phyloP scores from a whole-genome alignment of 2,113 vertebrate species.

The Ptyas mucosa region DNA sequence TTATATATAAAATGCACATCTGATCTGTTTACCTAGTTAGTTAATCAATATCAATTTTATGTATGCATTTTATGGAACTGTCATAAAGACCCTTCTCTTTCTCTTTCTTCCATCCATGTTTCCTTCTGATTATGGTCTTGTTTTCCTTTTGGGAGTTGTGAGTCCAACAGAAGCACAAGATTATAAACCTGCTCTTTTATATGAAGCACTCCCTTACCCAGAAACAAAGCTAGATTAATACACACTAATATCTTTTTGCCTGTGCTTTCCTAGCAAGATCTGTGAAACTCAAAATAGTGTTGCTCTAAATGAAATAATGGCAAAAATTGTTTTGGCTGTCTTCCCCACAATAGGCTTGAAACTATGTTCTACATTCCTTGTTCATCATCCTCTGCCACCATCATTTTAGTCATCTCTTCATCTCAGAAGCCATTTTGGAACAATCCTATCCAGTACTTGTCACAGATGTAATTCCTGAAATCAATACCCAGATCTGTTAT shows the following conservation, averaged over 20 bases:
- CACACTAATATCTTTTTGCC: neutral
- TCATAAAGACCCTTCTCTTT: neutral
- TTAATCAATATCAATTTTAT: neutral
- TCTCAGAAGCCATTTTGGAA: neutral
- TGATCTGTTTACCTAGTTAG: neutral
- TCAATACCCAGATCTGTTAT: neutral
- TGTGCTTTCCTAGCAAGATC: neutral
- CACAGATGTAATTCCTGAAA: neutral
- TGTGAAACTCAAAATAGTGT: neutral
- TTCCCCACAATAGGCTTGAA: neutral
- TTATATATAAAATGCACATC: neutral
- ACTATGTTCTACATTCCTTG: neutral
- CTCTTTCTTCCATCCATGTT: neutral
- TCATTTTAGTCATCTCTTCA: neutral
- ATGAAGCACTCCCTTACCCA: neutral
- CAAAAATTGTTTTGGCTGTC: neutral
- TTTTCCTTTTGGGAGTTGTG: neutral
- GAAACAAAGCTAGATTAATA: neutral
- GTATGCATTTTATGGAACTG: neutral
- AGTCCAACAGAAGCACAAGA: neutral
- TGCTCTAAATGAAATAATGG: neutral
- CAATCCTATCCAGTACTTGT: neutral
- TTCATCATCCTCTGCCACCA: neutral
- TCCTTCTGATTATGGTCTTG: neutral
- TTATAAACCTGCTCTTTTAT: neutral